Evolutionary conservation across 2,888 invertebrate genomes (phyloP).

Genomic region (Pterostichus madidus): DNA sequence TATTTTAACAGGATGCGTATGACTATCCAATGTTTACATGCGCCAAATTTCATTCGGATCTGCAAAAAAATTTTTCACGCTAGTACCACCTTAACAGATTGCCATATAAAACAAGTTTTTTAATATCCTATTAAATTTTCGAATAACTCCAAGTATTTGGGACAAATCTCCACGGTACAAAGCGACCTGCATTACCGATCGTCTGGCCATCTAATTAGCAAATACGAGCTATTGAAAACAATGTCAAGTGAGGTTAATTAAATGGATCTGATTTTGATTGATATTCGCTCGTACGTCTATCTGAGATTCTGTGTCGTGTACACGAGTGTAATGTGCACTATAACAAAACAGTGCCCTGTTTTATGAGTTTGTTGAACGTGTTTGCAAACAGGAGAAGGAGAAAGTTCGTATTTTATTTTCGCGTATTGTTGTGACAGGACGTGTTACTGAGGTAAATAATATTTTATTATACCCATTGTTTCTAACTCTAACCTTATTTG

Average conservation of each 20-base stretch:
- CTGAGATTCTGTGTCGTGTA: not conserved
- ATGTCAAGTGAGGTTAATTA: conserved; percentile 17
- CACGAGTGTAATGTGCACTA: not conserved
- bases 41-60: too few relatives aligned
- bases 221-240: conserved; percentile 5
- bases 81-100: too few relatives aligned
- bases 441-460: conserved; percentile 1
- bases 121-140: too few relatives aligned
- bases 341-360: not conserved
- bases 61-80: too few relatives aligned
- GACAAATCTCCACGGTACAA: too few relatives aligned
- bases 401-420: not conserved
- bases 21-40: too few relatives aligned
- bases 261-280: conserved; percentile 1
- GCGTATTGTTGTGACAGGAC: not conserved
- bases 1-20: too few relatives aligned
- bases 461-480: conserved; percentile 11
- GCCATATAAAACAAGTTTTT: too few relatives aligned
- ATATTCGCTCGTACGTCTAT: not conserved
- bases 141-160: too few relatives aligned
- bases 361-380: conserved; percentile 14
- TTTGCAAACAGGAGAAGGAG: too few relatives aligned
- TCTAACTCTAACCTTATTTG: not conserved
- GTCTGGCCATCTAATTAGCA: not conserved
- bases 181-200: not conserved